Base-by-base conservation (phyloP, 2,888 invertebrate species). In the Clivina fossor region DNA sequence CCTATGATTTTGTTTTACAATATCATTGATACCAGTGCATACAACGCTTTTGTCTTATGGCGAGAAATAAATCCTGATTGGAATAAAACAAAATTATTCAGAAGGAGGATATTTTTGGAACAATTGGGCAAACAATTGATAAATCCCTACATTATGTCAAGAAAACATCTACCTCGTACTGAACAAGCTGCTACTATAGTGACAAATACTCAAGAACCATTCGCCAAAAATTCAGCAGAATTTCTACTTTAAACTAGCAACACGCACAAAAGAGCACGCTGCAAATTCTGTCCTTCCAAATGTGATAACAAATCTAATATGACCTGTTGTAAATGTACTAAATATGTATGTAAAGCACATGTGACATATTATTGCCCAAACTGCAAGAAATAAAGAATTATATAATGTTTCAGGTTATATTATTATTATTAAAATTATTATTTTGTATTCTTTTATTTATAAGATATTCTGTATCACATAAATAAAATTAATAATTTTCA, bases 1-100 rank as follows among this genome's bases (percentile, higher is more conserved):
- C 63, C 61, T 15, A 30, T 63, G 37, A 40, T 58, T 15, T 26
- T 60, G 30, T 63, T 64, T n/a, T n/a, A n/a, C n/a, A n/a, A n/a
- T n/a, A n/a, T n/a, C n/a, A n/a, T n/a, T n/a, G n/a, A n/a, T n/a
- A n/a, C n/a, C n/a, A n/a, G n/a, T n/a, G n/a, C n/a, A n/a, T n/a
- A n/a, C n/a, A n/a, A n/a, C n/a, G n/a, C n/a, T n/a, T n/a, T n/a
- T n/a, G n/a, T n/a, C n/a, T n/a, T n/a, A n/a, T n/a, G n/a, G n/a
- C n/a, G n/a, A n/a, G n/a, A n/a, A n/a, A n/a, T n/a, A n/a, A n/a
- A n/a, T n/a, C n/a, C n/a, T n/a, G n/a, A n/a, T n/a, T n/a, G n/a
- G n/a, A n/a, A n/a, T 26, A 44, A 44, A 28, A 13, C 24, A 9
- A 16, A 13, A 16, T 20, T 43, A 44, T 44, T 11, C 9, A 28